Evolutionary conservation across 2,888 invertebrate species (phyloP), one percentile per base, ranked within the genome.

Genomic region (Heliothis peltigera): DNA sequence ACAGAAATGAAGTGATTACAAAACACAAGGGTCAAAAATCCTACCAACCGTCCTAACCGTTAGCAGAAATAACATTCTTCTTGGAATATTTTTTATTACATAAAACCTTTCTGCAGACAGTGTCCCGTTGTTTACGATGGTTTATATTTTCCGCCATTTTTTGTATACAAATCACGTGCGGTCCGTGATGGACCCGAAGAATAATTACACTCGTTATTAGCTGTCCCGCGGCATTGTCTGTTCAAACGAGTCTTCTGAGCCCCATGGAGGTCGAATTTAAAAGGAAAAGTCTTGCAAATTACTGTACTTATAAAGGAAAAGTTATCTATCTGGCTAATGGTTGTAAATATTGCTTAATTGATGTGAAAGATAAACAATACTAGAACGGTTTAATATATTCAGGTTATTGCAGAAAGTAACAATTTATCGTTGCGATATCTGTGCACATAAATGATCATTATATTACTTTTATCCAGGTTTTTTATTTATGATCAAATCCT

Each of bases 81-180:
- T 32, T 10, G 7, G 32, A 10, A 10, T 8, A 32, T 10, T 8
- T 32, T 39, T 39, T n/a, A 35, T 15, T 25, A 2, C 18, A 32
- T 12, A 22, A 25, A 18, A 39, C n/a, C 3, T 42, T 35, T 6
- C 8, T 25, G n/a, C 21, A 52, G 32, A 44, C 17, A 18, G 8
- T 48, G 53, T 56, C 54, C 51, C 46, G 52, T 62, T 79, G 55
- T 75, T 77, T 57, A 64, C 61, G 22, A 39, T 18, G 12, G 18
- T 42, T 61, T 28, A 56, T 35, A 19, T 28, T n/a, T 32, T n/a
- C n/a, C 12, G 12, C 28, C 44, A 48, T 15, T 25, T 69, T 74
- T 56, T 21, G 72, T 77, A 77, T 25, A 58, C 78, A 64, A 77
- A 77, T 71, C 80, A 79, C 79, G 80, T 80, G 58, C 47, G 46